These are phyloP conservation scores for Ectropis crepuscularia DNA, from an alignment of 2,888 invertebrate species.

Conservation along the genomic window DNA sequence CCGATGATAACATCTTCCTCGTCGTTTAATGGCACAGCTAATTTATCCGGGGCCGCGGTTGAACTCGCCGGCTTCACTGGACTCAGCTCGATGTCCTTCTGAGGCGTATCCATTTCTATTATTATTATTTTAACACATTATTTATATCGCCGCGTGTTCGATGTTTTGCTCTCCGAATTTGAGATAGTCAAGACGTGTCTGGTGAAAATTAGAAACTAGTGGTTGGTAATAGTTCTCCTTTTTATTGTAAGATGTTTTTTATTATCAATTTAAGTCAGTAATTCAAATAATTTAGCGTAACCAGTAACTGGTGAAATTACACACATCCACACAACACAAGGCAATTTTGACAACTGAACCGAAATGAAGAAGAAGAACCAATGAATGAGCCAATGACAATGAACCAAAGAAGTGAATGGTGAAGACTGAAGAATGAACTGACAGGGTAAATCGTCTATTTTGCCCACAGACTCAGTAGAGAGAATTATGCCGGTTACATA, in stretches of 20 bases:
- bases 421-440: too few species aligned
- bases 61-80: conserved; percentile 60
- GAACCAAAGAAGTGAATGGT: background rate
- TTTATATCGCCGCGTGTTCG: conserved; percentile 22
- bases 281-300: background rate
- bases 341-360: conserved; percentile 15
- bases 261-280: conserved; percentile 1
- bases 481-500: too few species aligned
- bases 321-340: background rate
- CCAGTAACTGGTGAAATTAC: background rate
- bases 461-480: too few species aligned
- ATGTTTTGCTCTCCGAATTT: conserved; percentile 13
- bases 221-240: background rate
- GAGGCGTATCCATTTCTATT: conserved; percentile 63
- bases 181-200: conserved; percentile 11
- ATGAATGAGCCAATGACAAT: too few species aligned
- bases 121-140: conserved; percentile 33
- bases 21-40: conserved; percentile 61
- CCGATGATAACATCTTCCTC: conserved; percentile 82
- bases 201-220: background rate
- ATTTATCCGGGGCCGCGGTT: conserved; percentile 51
- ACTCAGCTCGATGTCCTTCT: conserved; percentile 76
- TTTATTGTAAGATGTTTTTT: background rate
- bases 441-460: too few species aligned
- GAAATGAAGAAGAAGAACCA: too few species aligned